A percentile compares a stretch with the other conserved stretches of the same genome.
These are phyloP conservation scores for Drosophila bipectinata DNA, from an alignment of 1,140 invertebrate species.

Conservation along the genomic window DNA sequence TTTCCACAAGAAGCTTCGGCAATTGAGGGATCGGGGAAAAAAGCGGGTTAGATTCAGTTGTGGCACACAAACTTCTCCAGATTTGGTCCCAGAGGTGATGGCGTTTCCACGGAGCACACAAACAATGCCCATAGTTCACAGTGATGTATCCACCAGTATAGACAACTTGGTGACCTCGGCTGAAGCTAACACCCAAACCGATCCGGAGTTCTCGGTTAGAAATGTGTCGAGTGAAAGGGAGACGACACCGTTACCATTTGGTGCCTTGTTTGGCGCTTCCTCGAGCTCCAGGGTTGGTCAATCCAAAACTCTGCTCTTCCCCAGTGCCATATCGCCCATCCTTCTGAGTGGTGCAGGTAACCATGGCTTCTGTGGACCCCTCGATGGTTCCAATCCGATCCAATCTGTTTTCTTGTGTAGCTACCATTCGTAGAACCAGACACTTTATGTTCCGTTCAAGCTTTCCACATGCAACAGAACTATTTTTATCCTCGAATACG, in stretches of 20 bases:
- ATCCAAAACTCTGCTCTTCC: constrained; percentile 64
- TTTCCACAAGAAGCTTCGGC: constrained; percentile 39
- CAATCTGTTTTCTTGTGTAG: constrained; percentile 28
- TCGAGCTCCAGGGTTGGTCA: constrained; percentile 41
- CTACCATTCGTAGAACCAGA: constrained; percentile 35
- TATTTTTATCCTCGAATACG: constrained; percentile 79
- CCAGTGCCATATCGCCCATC: constrained; percentile 73
- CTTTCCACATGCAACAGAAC: constrained; percentile 15
- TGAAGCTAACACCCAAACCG: constrained; percentile 41
- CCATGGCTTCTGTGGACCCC: constrained; percentile 8
- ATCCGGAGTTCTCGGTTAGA: constrained; percentile 21
- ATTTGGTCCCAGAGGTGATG: constrained; percentile 38
- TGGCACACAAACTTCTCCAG: constrained; percentile 68
- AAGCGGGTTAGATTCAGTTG: constrained; percentile 56
- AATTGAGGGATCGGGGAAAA: constrained; percentile 31
- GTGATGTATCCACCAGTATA: constrained; percentile 32
- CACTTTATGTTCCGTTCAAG: constrained; percentile 19
- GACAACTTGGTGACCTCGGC: constrained; percentile 14
- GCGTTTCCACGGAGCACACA: constrained; percentile 72
- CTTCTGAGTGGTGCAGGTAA: constrained; percentile 69
- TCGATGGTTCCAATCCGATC: constrained; percentile 14
- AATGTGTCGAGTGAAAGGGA: constrained; percentile 58
- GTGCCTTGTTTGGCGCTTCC: constrained; percentile 53
- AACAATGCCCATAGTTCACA: constrained; percentile 20
- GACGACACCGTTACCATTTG: constrained; percentile 59